Base-by-base conservation (phyloP, 1,140 invertebrate species). In the Dolichoris vasculosae region DNA sequence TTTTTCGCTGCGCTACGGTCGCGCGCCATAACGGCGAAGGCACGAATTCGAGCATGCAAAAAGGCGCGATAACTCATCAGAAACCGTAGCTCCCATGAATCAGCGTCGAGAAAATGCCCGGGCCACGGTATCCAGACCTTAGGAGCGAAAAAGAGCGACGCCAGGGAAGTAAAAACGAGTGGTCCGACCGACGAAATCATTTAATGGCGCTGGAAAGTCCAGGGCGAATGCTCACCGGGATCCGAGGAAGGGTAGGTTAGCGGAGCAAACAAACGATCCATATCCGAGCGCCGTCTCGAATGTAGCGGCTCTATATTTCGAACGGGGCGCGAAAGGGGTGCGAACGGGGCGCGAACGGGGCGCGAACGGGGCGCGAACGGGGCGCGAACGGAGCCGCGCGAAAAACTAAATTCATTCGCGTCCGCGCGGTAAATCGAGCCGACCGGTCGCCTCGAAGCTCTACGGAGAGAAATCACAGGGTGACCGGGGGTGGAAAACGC, bases 331-430 rank as follows among this genome's bases (percentile, higher is more conserved):
- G 40, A 43, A n/a, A n/a, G n/a, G n/a, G n/a, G n/a, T n/a, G n/a
- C 55, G 1, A 59, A 26, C 23, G 23, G 23, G 40, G 71, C 8
- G 35, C 38, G 40, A 43, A n/a, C n/a, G n/a, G n/a, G n/a, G n/a
- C n/a, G n/a, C 55, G 1, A 59, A 26, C 23, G 23, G 23, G 40
- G 71, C 8, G 35, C 38, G 40, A 43, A 30, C 73, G 2, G n/a
- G 11, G 9, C 26, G 48, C 0, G 13, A 78, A 2, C 30, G n/a
- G 20, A 71, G 51, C 13, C 38, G 73, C 17, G 64, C 32, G 38
- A 71, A 85, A 73, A 80, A 63, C 83, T 78, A 38, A 82, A 82
- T 86, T 86, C 79, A 82, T 82, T 82, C 63, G 69, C 71, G 73
- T 78, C 0, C 15, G 11, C 30, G 84, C 78, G 81, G 84, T 81